Conservation (phyloP, 2,888 invertebrate species). For the Campopleginae sp. region DNA sequence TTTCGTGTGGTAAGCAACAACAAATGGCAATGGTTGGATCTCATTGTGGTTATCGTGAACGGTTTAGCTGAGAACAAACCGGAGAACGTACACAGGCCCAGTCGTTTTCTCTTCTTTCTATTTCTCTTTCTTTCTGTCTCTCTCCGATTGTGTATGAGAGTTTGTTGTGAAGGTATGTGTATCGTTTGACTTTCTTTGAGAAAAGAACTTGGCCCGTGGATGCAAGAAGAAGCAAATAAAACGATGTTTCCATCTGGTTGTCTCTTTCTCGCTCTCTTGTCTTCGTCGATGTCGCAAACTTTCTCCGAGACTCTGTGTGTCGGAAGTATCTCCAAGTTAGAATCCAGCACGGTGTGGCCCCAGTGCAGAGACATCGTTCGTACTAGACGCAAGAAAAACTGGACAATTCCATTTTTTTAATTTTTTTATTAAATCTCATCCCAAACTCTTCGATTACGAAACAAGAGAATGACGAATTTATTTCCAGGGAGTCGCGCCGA, state of each 20-base stretch:
- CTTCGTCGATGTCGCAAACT: constrained; percentile 54
- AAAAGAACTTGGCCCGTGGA: constrained; percentile 56
- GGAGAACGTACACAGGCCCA: constrained; percentile 28
- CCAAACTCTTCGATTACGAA: not conserved
- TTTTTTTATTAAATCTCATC: not conserved
- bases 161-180: not conserved
- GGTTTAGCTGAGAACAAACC: constrained; percentile 25
- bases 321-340: constrained; percentile 62
- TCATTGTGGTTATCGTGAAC: constrained; percentile 49
- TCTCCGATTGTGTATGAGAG: not conserved
- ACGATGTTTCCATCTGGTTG: constrained; percentile 19
- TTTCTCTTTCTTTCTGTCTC: not conserved
- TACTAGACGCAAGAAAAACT: constrained; percentile 10
- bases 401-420: constrained; percentile 8
- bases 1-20: constrained; percentile 42
- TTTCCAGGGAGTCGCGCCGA: too few relatives aligned
- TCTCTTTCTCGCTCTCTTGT: constrained; percentile 37
- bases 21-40: constrained; percentile 34
- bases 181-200: constrained; percentile 62
- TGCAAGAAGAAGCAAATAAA: constrained; percentile 46
- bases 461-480: not conserved
- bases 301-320: constrained; percentile 60
- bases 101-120: not conserved
- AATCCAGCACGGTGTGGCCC: constrained; percentile 13
- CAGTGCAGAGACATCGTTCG: not conserved